A percentile compares a stretch with the other conserved stretches of the same genome.
These are phyloP conservation scores for Stegodyphus mimosarum DNA, from an alignment of 1,140 invertebrate species.

Conservation along the genomic window DNA sequence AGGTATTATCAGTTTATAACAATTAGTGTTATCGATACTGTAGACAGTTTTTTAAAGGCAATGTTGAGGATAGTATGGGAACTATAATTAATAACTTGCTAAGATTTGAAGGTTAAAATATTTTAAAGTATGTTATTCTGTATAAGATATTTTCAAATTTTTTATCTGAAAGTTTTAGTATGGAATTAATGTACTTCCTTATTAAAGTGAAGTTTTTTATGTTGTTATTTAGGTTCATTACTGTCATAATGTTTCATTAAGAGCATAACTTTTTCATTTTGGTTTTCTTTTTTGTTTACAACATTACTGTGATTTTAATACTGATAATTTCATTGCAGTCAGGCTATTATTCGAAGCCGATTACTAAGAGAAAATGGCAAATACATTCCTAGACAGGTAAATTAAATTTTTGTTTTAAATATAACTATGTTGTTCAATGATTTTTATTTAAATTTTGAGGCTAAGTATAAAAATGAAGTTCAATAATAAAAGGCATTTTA, in stretches of 20 bases:
- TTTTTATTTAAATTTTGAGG: neutral
- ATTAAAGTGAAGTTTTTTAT: neutral
- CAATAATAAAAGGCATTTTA: too few relatives aligned
- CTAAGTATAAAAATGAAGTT: neutral
- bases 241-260: neutral
- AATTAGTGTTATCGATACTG: neutral
- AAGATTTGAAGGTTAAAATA: neutral
- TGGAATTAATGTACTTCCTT: neutral
- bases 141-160: neutral
- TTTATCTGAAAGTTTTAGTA: neutral
- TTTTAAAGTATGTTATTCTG: neutral
- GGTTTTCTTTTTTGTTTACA: constrained; percentile 34
- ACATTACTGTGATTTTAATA: too few relatives aligned
- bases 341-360: constrained; percentile 93
- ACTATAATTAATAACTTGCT: neutral
- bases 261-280: neutral
- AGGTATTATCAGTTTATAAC: neutral
- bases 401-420: constrained; percentile 14
- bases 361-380: constrained; percentile 96
- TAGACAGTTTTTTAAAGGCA: neutral
- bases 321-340: constrained; percentile 74
- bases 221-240: neutral
- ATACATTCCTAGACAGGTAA: constrained; percentile 85
- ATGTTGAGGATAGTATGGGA: neutral
- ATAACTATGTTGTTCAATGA: neutral